These are phyloP conservation scores for Aphaenogaster ashmeadi DNA, from an alignment of 1,140 invertebrate genomes.

Conservation along the genomic window DNA sequence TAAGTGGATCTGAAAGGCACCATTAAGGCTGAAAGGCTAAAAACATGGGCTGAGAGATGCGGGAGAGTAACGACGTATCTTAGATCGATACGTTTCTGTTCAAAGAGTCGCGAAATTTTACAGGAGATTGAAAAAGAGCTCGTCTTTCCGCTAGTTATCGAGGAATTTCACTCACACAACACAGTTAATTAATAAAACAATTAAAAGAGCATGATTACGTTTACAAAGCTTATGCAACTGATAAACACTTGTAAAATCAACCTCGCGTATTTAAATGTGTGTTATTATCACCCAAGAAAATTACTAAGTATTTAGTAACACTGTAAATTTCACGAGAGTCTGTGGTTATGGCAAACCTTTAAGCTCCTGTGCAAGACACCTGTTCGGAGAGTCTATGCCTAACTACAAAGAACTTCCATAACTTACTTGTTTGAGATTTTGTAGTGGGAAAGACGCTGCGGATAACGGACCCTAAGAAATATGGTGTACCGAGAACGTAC, in stretches of 20 bases:
- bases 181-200: neutral
- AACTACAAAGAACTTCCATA: slow-evolving; percentile 59
- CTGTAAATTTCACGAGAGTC: slow-evolving; percentile 14
- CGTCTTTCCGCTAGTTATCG: neutral
- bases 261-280: neutral
- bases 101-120: slow-evolving; percentile 27
- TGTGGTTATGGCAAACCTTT: slow-evolving; percentile 18
- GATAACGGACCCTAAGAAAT: slow-evolving; percentile 36
- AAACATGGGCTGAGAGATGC: slow-evolving; percentile 44
- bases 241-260: neutral
- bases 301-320: slow-evolving; percentile 4
- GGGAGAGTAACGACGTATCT: slow-evolving; percentile 45
- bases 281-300: neutral
- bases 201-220: neutral
- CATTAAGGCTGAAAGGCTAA: slow-evolving; percentile 71
- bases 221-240: neutral
- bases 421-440: slow-evolving; percentile 51
- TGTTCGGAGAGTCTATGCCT: slow-evolving; percentile 27
- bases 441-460: neutral
- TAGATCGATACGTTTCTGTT: slow-evolving; percentile 47
- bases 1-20: slow-evolving; percentile 68
- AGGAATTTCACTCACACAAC: neutral
- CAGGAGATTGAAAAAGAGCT: neutral
- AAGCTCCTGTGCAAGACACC: slow-evolving; percentile 28
- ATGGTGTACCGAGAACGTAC: neutral